phyloP scores from a whole-genome alignment of 2,888 invertebrate genomes.

The Tubiluchus corallicola region DNA sequence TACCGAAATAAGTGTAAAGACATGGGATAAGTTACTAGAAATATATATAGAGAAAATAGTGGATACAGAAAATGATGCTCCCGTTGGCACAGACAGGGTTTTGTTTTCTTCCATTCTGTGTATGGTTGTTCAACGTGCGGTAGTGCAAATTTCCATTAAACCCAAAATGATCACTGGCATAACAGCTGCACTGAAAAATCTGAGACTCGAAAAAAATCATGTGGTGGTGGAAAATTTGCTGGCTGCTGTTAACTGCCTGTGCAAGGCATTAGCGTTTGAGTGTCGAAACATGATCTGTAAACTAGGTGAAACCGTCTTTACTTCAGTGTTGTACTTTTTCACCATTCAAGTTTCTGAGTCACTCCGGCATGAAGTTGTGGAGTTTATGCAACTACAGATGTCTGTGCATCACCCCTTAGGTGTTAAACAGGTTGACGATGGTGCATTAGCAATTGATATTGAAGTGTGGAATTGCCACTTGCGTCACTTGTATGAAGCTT shows the following conservation, averaged over 20 bases:
- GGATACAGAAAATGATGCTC: too few species aligned
- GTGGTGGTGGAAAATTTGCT: neutral
- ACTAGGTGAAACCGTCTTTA: neutral
- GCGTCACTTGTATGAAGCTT: neutral
- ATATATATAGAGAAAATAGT: too few species aligned
- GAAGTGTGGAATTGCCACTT: neutral
- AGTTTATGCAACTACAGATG: neutral
- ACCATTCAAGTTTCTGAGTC: neutral
- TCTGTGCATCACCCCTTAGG: neutral
- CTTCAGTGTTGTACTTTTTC: neutral
- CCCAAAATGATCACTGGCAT: neutral
- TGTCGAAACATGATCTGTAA: neutral
- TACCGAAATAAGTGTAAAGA: too few species aligned
- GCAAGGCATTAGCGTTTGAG: neutral
- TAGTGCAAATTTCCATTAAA: neutral
- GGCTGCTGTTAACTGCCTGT: neutral
- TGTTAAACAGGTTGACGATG: neutral
- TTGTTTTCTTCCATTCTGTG: too few species aligned
- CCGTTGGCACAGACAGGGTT: too few species aligned
- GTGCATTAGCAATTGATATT: neutral
- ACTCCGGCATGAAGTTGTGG: neutral
- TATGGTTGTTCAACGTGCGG: too few species aligned
- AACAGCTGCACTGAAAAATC: neutral
- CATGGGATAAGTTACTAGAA: too few species aligned
- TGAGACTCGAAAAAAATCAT: neutral